phyloP scores from a whole-genome alignment of 2,797 vertebrate species.

The Eremophila alpestris region DNA sequence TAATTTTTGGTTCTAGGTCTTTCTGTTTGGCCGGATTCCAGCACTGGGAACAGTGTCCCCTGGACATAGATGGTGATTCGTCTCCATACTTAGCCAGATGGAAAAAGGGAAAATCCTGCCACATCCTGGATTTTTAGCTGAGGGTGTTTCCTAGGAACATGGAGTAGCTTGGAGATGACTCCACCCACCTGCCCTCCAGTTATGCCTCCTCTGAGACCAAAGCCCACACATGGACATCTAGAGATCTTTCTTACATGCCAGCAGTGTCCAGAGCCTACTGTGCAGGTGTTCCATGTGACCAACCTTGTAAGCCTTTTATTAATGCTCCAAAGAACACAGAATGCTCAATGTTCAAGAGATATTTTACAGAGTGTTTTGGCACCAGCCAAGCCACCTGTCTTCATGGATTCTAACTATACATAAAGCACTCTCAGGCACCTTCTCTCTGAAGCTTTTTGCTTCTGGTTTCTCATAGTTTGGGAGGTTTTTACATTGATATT shows the following conservation, averaged over 20 bases:
- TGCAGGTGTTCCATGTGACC: rapidly evolving
- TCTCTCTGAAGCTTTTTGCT: neutral
- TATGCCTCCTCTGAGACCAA: neutral
- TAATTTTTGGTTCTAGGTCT: neutral
- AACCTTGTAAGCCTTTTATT: neutral
- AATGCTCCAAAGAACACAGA: neutral
- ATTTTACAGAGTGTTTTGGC: neutral
- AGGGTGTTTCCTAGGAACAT: neutral
- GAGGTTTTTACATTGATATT: neutral
- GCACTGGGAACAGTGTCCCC: neutral
- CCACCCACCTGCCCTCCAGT: neutral
- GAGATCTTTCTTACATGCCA: neutral
- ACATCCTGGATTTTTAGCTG: neutral
- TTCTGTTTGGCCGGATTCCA: neutral
- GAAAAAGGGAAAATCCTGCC: neutral
- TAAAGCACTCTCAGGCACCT: neutral
- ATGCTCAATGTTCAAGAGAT: neutral
- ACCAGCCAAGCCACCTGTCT: rapidly evolving
- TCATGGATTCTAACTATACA: neutral
- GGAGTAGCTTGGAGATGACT: neutral
- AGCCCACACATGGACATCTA: neutral
- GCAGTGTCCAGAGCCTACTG: neutral
- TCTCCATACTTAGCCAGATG: neutral
- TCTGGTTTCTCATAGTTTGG: neutral
- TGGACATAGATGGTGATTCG: neutral